A percentile compares a stretch with the other conserved stretches of the same genome.
These are phyloP conservation scores for Tenthredo amoena DNA, from an alignment of 2,888 invertebrate species.

Conservation along the genomic window DNA sequence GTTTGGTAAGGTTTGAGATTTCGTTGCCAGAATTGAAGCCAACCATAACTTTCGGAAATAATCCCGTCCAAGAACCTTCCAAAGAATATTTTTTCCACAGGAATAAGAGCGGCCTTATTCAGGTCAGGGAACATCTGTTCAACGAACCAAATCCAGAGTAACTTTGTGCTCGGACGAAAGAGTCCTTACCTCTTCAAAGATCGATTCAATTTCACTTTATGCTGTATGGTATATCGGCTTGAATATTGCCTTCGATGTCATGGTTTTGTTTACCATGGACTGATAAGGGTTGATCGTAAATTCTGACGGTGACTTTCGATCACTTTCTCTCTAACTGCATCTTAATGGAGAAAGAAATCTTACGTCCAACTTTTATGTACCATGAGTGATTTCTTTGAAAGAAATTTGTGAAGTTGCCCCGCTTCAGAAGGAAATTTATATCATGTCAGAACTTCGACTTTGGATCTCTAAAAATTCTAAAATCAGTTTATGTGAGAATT, in stretches of 20 bases:
- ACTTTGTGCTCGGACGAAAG: not conserved
- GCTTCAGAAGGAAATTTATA: not conserved
- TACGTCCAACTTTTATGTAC: not conserved
- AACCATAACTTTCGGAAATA: not conserved
- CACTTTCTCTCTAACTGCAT: not conserved
- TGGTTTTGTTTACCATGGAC: not conserved
- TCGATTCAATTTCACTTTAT: constrained; percentile 21
- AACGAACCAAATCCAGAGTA: not conserved
- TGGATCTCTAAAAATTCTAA: not conserved
- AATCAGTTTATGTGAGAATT: not conserved
- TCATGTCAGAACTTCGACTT: not conserved
- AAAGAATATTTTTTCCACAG: not conserved
- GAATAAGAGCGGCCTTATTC: constrained; percentile 21
- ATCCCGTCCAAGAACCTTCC: not conserved
- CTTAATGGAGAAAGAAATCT: not conserved
- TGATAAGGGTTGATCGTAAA: not conserved
- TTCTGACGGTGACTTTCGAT: not conserved
- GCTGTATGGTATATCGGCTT: not conserved
- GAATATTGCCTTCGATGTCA: not conserved
- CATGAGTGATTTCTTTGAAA: not conserved
- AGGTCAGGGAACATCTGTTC: constrained; percentile 16
- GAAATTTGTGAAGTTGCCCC: not conserved
- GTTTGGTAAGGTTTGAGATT: not conserved
- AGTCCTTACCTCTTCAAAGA: not conserved
- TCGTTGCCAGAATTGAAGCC: not conserved